These are phyloP conservation scores for Lanius collurio DNA, from an alignment of 2,113 vertebrate genomes.

Conservation along the genomic window DNA sequence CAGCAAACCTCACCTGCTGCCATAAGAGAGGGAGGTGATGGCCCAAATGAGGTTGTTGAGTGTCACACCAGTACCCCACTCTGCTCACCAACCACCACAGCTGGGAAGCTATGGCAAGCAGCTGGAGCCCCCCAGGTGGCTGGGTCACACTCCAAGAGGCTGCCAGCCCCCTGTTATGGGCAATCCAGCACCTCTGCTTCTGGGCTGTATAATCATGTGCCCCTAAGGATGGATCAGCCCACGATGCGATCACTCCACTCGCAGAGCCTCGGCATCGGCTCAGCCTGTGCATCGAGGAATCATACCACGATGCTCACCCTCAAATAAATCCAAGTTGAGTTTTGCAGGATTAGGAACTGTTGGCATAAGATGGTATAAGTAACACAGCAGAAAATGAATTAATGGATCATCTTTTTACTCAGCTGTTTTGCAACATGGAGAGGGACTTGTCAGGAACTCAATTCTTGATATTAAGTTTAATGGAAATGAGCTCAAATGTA, in stretches of 20 bases:
- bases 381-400: neutral
- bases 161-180: neutral
- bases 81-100: neutral
- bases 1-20: accelerated
- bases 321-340: neutral
- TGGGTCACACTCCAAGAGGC: accelerated
- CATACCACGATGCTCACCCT: neutral
- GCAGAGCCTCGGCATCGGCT: accelerated
- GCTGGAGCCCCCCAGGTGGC: neutral
- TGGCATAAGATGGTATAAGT: neutral
- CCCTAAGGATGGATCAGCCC: neutral
- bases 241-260: accelerated
- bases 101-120: neutral
- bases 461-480: neutral
- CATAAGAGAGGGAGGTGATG: accelerated
- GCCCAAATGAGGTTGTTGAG: accelerated
- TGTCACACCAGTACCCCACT: neutral
- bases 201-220: accelerated
- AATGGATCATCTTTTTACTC: neutral
- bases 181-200: neutral
- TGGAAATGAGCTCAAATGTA: neutral
- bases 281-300: accelerated
- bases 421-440: neutral
- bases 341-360: neutral
- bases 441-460: neutral